Conservation (phyloP, 2,888 invertebrate genomes). For the Apotomis turbidana region DNA sequence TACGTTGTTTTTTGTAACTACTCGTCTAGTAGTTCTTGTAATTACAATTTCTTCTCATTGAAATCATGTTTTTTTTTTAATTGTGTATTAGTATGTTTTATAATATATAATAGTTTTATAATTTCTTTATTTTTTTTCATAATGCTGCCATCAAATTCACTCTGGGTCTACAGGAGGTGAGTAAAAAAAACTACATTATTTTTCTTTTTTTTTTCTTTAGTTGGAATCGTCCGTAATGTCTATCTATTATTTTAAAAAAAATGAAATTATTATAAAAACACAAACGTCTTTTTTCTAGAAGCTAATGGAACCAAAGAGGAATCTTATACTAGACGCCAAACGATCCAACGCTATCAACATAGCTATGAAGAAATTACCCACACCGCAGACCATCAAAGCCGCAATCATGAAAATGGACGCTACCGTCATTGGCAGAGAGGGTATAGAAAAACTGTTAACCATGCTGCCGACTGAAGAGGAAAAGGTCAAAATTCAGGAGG, state of each 20-base stretch:
- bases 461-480: constrained; percentile 99
- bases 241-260: no score
- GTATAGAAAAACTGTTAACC: constrained; percentile 97
- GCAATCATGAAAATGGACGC: constrained; percentile 99
- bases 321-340: constrained; percentile 96
- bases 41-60: no score
- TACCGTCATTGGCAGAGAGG: constrained; percentile 98
- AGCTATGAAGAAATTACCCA: constrained; percentile 99
- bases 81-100: background rate
- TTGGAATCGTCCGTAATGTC: no score
- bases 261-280: background rate
- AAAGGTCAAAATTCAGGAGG: constrained; percentile 97
- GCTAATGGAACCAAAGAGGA: constrained; percentile 78
- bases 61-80: no score
- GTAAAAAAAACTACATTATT: constrained; percentile 43
- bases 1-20: no score
- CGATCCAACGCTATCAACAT: constrained; percentile 99
- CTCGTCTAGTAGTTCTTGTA: no score
- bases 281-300: constrained; percentile 59
- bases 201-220: no score
- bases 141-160: constrained; percentile 39
- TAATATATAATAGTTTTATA: background rate
- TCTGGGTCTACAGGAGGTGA: constrained; percentile 59
- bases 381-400: constrained; percentile 98
- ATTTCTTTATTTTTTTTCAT: constrained; percentile 53